Evolutionary conservation across 2,113 vertebrate genomes (phyloP), one percentile per base, ranked within the genome.

Genomic region (Prunella himalayana): DNA sequence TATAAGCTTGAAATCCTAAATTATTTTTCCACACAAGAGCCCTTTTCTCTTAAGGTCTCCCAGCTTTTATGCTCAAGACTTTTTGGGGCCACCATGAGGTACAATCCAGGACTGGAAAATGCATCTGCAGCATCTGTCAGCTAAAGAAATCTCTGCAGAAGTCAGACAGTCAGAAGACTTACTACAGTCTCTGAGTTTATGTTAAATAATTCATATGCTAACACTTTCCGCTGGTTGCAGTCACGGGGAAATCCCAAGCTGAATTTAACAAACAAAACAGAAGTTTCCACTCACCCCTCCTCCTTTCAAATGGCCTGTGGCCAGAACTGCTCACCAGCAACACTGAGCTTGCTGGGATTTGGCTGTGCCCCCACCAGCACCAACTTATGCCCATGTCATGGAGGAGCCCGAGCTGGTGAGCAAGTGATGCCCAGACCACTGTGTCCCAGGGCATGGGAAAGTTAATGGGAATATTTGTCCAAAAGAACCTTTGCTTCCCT

Each of bases 151-250:
- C 90, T 88, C 82, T 2, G 3, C 88, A 96, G 82, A 97, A 98
- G 84, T 92, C 84, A 94, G 95, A 90, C 73, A 97, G 82, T 89
- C 88, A 80, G 61, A 97, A 96, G 91, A 95, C 93, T 95, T 94
- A 96, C 53, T 85, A 86, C 35, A 92, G 81, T 86, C 73, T 72
- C 66, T 35, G 87, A 94, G 75, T 95, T 96, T 97, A 86, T 31
- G 13, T 71, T 96, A 93, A 63, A 54, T 95, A 94, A 97, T 95
- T 96, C 89, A 95, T 73, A 87, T 23, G 47, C 45, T 92, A 95
- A 89, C 88, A 68, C 65, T 96, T 95, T 91, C 22, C 1, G 2
- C 73, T 65, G 19, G 64, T 87, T 84, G 72, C 65, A 92, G 49
- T 57, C 60, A 51, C 11, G 3, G 72, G 89, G 61, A 87, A 85